Base-by-base conservation (phyloP, 2,888 invertebrate genomes). In the Zele albiditarsus region DNA sequence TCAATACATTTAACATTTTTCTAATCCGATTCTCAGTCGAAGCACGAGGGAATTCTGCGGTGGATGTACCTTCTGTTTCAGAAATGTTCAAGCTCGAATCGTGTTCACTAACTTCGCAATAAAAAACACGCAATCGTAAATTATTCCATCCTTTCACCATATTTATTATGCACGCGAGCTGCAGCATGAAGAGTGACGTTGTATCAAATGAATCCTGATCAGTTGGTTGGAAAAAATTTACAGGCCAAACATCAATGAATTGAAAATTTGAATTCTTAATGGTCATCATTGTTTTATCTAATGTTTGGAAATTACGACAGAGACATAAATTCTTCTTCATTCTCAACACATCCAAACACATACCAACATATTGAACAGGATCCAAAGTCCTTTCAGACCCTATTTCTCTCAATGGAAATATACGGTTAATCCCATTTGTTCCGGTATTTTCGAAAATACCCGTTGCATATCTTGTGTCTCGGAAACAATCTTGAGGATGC, bases 241-340 rank as follows among this genome's bases (percentile, higher is more conserved):
- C 95, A 1, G 99, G 96, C 99, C 99, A 99, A 4, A 99, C 98
- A 90, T 99, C 99, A 75, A 99, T 97, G 90, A 94, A 97, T 80
- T 93, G 93, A 31, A 94, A 92, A 71, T 91, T 89, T 0, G 92
- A 90, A 20, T 92, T 92, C 62, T 94, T 94, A 86, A 65, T 91
- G 2, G 53, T 53, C 3, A 96, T 93, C 20, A 93, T 92, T 5
- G 92, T 91, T 90, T 96, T 98, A 85, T 97, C 95, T 78, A 98
- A 90, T 70, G 91, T 91, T 80, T 95, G 93, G 89, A 99, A 99
- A 90, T 99, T 95, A 38, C 99, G 91, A 84, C 98, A 98, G 8
- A 99, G 89, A 83, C 97, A 97, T 14, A 98, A 91, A 90, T 99
- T 99, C 90, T 99, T 99, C 86, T 95, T 95, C 92, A 99, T 95